Percentiles rank a stretch among this genome's conserved stretches.
These are phyloP conservation scores for Silurus lanzhouensis DNA, from an alignment of 2,797 vertebrate species.

Conservation along the genomic window DNA sequence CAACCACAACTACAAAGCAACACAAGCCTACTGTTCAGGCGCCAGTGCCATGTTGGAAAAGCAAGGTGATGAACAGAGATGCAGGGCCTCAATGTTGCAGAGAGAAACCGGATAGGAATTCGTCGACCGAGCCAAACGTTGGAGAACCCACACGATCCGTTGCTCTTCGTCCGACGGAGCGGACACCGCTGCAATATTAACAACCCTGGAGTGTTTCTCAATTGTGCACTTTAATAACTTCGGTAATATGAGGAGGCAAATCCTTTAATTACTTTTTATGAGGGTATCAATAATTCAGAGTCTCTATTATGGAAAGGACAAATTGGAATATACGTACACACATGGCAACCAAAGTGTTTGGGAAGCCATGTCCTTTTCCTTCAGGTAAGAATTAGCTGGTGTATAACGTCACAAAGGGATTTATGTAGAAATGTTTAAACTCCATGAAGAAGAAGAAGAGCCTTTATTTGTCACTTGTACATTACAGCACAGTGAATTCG, in stretches of 20 bases:
- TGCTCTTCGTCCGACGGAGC: background rate
- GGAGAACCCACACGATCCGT: background rate
- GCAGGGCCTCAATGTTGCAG: slow-evolving; percentile 26
- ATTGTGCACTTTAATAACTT: slow-evolving; percentile 46
- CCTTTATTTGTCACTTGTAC: no score
- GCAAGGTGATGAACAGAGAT: slow-evolving; percentile 42
- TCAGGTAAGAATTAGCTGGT: background rate
- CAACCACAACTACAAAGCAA: slow-evolving; percentile 54
- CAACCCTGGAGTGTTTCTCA: slow-evolving; percentile 38
- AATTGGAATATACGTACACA: slow-evolving; percentile 12
- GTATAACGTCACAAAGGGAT: background rate
- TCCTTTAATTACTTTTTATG: slow-evolving; percentile 58
- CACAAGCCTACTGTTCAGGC: slow-evolving; percentile 42
- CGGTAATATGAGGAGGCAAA: slow-evolving; percentile 47
- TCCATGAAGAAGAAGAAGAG: background rate
- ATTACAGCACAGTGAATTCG: no score
- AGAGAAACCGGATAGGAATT: slow-evolving; percentile 32
- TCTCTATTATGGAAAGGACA: slow-evolving; percentile 40
- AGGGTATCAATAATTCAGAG: slow-evolving; percentile 58
- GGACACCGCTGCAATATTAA: slow-evolving; percentile 26
- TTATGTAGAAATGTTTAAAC: background rate
- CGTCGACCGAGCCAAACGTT: slow-evolving; percentile 27
- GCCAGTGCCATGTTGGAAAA: slow-evolving; percentile 47
- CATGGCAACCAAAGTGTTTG: slow-evolving; percentile 8
- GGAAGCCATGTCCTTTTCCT: background rate